These are phyloP conservation scores for Telmatherina bonti DNA, from an alignment of 2,797 vertebrate genomes.

Conservation along the genomic window DNA sequence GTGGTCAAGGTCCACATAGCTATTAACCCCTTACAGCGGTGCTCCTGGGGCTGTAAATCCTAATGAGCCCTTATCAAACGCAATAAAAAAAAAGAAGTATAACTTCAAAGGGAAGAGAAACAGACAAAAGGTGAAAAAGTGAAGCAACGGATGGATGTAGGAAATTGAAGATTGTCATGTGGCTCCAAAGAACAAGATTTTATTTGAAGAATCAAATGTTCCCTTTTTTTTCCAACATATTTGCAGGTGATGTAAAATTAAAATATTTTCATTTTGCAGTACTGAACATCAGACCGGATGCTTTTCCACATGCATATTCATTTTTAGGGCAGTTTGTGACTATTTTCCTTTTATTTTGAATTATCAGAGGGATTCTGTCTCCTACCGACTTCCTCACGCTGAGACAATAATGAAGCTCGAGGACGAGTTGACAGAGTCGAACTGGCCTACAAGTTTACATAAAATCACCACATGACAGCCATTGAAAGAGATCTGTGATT, in stretches of 20 bases:
- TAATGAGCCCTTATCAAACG: conserved; percentile 57
- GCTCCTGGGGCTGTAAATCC: conserved; percentile 46
- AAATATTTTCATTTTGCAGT: conserved; percentile 4
- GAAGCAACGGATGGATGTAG: background rate
- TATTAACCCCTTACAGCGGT: conserved; percentile 66
- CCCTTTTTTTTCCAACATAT: conserved; percentile 7
- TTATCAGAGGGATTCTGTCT: conserved; percentile 19
- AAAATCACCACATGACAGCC: conserved; percentile 44
- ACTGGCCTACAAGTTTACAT: conserved; percentile 37
- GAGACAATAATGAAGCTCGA: conserved; percentile 22
- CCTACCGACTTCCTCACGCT: conserved; percentile 26
- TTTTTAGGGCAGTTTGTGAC: conserved; percentile 8
- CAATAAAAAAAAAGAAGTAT: conserved; percentile 10
- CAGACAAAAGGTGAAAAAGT: conserved; percentile 12
- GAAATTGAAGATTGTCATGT: background rate
- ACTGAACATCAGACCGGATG: background rate
- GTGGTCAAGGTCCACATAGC: conserved; percentile 58
- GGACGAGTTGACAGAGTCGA: conserved; percentile 18
- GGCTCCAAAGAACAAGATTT: conserved; percentile 15
- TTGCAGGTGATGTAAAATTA: conserved; percentile 5
- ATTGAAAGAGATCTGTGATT: conserved; percentile 47
- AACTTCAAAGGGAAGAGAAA: conserved; percentile 20
- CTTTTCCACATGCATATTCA: background rate
- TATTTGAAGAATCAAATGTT: conserved; percentile 4
- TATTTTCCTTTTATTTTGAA: conserved; percentile 37